Evolutionary conservation across 2,797 vertebrate species (phyloP), one percentile per base, ranked within the genome.

Genomic region (Phoeniculus purpureus): DNA sequence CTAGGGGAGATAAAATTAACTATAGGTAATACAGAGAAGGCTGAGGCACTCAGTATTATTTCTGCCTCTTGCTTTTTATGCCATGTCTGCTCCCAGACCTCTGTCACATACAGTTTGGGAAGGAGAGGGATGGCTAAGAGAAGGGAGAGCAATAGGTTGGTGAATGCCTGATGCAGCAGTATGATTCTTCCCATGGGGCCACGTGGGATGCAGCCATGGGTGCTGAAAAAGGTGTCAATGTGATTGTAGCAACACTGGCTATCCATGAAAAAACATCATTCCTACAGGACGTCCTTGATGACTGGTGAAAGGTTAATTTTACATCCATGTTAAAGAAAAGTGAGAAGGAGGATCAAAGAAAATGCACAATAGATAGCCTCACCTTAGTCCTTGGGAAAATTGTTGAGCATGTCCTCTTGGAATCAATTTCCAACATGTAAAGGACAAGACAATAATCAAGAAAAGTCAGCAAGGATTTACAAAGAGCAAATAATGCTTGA

Each of bases 321-420:
- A 72, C 34, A 59, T 7, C 29, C 10, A 47, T 37, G 74, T 18
- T 68, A 47, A 73, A 76, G 34, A 72, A 74, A 60, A 85, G 27
- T 10, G 32, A 68, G 54, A n/a, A 85, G 43, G 4, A 67, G 4
- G 52, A 67, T 67, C 51, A 50, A 64, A 51, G 37, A 56, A 91
- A 78, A 48, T 23, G 26, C 50, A 65, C 9, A 56, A 45, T 17
- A n/a, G 51, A 22, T 72, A 55, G n/a, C 61, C 79, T 95, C 91
- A 94, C 84, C 87, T 92, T 89, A 76, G 84, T 93, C 71, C 86
- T 89, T 76, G 86, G 92, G 76, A 94, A 95, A 92, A 93, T 45
- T 0, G 4, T 37, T 34, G 81, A 90, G 60, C 68, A 89, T 77
- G 81, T 92, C 89, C 94, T 95, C 87, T 93, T 90, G 87, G 91